Percentiles rank a stretch among this genome's conserved stretches.
phyloP scores from a whole-genome alignment of 2,888 invertebrate genomes.

The Nowickia ferox region DNA sequence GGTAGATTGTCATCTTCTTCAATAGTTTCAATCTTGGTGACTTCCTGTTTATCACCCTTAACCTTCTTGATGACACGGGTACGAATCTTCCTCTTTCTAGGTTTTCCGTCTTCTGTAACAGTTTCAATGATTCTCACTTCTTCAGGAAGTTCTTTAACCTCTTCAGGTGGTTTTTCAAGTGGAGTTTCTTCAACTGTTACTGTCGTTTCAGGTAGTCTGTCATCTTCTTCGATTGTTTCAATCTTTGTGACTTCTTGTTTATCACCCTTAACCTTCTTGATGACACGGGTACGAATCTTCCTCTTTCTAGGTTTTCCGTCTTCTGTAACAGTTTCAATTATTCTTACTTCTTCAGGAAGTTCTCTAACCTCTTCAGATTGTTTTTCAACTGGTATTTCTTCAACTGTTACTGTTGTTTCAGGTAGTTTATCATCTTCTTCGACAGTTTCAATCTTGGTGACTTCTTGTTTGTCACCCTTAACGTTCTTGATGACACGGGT shows the following conservation, averaged over 20 bases:
- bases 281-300: constrained; percentile 27
- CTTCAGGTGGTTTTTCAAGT: too few relatives aligned
- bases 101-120: constrained; percentile 23
- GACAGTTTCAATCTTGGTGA: constrained; percentile 37
- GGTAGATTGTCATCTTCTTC: neutral
- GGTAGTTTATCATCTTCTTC: constrained; percentile 31
- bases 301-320: constrained; percentile 36
- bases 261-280: constrained; percentile 26
- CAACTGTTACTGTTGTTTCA: constrained; percentile 30
- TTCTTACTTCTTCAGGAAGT: constrained; percentile 29
- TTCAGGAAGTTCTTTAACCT: neutral
- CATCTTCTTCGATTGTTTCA: constrained; percentile 34
- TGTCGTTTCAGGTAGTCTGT: neutral
- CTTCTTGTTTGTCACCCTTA: constrained; percentile 35
- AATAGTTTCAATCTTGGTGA: constrained; percentile 1
- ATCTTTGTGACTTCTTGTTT: constrained; percentile 31
- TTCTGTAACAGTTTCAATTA: constrained; percentile 9
- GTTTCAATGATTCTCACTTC: constrained; percentile 14
- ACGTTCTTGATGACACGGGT: constrained; percentile 23
- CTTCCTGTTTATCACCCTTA: neutral
- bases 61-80: neutral
- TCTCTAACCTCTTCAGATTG: constrained; percentile 8
- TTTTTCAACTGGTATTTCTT: constrained; percentile 11
- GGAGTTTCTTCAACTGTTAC: neutral
- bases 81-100: constrained; percentile 2